These are phyloP conservation scores for Drosophila yakuba DNA, from an alignment of 1,140 invertebrate genomes.

Conservation along the genomic window DNA sequence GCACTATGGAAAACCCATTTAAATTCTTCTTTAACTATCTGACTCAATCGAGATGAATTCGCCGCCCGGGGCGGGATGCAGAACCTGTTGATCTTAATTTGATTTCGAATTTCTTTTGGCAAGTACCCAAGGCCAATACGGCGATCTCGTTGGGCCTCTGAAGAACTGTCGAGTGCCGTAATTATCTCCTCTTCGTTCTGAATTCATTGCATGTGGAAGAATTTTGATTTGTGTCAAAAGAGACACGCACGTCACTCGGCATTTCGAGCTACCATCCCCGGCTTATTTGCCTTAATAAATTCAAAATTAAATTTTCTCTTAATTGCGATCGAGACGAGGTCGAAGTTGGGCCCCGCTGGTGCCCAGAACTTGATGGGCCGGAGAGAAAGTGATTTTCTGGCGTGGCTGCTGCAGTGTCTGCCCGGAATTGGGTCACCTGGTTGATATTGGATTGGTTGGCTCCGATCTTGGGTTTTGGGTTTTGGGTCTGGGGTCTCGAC, in stretches of 20 bases:
- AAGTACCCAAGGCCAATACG: constrained; percentile 42
- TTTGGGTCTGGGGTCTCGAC: constrained; percentile 15
- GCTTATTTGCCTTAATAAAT: constrained; percentile 69
- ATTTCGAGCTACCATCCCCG: constrained; percentile 33
- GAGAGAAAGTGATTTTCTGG: constrained; percentile 76
- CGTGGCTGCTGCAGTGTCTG: constrained; percentile 43
- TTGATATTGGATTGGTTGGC: constrained; percentile 22
- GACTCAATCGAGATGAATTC: constrained; percentile 10
- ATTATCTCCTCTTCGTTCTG: constrained; percentile 54
- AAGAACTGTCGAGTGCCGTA: constrained; percentile 61
- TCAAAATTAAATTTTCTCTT: constrained; percentile 83
- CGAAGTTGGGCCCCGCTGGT: constrained; percentile 27
- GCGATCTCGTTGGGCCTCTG: constrained; percentile 37
- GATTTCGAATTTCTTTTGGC: constrained; percentile 48
- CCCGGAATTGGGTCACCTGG: constrained; percentile 68
- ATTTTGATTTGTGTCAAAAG: constrained; percentile 77
- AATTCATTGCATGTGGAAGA: constrained; percentile 34
- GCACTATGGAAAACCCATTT: too few species aligned
- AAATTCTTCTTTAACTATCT: background rate
- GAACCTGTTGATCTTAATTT: constrained; percentile 41
- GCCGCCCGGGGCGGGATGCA: constrained; percentile 10
- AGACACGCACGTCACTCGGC: constrained; percentile 50
- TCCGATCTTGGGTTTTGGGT: background rate
- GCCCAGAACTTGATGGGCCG: constrained; percentile 52
- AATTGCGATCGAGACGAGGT: constrained; percentile 67